Conservation (phyloP, 2,888 invertebrate genomes). For the Masnerella sp. region DNA sequence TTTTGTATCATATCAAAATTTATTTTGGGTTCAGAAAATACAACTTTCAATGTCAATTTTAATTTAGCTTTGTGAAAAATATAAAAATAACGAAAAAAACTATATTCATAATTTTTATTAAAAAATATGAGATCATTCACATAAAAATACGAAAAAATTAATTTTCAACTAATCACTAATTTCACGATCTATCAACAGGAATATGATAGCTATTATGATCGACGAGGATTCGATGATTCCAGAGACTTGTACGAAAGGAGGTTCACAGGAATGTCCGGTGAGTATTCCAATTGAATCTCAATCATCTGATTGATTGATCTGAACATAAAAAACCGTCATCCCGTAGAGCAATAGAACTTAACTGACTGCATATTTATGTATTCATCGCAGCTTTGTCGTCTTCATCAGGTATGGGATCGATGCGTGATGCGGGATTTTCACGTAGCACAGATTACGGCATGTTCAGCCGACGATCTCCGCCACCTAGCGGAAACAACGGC, state of each 20-base stretch:
- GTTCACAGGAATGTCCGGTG: slow-evolving; percentile 82
- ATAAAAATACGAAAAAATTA: too few species aligned
- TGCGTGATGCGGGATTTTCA: slow-evolving; percentile 83
- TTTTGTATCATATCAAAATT: too few species aligned
- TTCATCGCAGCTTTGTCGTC: slow-evolving; percentile 69
- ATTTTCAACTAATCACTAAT: too few species aligned
- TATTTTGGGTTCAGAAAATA: too few species aligned
- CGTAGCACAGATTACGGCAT: slow-evolving; percentile 85
- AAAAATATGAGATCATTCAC: too few species aligned
- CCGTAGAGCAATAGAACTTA: slow-evolving; percentile 26
- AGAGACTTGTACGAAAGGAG: slow-evolving; percentile 90
- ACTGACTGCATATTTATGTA: slow-evolving; percentile 44
- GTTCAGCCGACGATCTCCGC: slow-evolving; percentile 90
- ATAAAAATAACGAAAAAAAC: too few species aligned
- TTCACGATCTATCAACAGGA: slow-evolving; percentile 80
- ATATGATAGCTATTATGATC: slow-evolving; percentile 89
- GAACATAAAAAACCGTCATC: slow-evolving; percentile 1
- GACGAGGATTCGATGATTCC: slow-evolving; percentile 86
- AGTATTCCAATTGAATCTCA: slow-evolving; percentile 53
- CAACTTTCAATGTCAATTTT: too few species aligned
- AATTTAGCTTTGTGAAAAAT: too few species aligned
- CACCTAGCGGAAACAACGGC: slow-evolving; percentile 77
- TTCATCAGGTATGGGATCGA: slow-evolving; percentile 84
- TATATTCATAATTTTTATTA: too few species aligned
- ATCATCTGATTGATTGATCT: background rate